Base-by-base conservation (phyloP, 2,888 invertebrate species). In the Morpho helenor region DNA sequence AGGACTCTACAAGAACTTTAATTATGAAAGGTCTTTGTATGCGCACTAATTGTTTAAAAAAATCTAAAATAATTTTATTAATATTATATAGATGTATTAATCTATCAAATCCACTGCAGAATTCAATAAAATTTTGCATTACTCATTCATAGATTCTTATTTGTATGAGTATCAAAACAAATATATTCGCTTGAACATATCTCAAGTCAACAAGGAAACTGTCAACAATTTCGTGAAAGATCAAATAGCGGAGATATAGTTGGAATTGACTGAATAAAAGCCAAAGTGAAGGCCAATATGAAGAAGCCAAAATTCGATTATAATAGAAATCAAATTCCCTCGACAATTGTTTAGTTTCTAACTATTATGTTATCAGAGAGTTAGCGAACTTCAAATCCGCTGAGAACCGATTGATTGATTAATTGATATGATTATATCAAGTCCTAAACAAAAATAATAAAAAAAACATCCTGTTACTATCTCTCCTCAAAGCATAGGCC, bases 331-430 rank as follows among this genome's bases (percentile, higher is more conserved):
- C 73, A 75, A 76, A 75, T 76, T 74, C 72, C 73, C 71, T 68
- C 72, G 72, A 75, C 79, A 77, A 79, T 76, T 79, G 77, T 77
- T 74, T 79, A 74, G 76, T 76, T 78, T 66, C 71, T 57, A 64
- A 54, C 31, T 52, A 45, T 52, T 45, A 45, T 7, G 31, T 9
- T 44, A 52, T 62, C 56, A 49, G 31, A 47, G 49, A 62, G 46
- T 59, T 53, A 51, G 57, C 59, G 54, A 42, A 51, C 39, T 42
- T 31, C 39, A 42, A 45, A 59, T 59, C 51, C 39, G 45, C 7
- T 42, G 44, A 62, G 53, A 59, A 54, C 57, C 57, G 52, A 55
- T 62, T 54, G 39, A 57, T 53, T 53, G 45, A 45, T 49, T 49
- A 10, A 49, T 40, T 49, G 10, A 10, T 9, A 8, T 49, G 9